Conservation (phyloP, 2,888 invertebrate species). For the Tanypteryx hageni region DNA sequence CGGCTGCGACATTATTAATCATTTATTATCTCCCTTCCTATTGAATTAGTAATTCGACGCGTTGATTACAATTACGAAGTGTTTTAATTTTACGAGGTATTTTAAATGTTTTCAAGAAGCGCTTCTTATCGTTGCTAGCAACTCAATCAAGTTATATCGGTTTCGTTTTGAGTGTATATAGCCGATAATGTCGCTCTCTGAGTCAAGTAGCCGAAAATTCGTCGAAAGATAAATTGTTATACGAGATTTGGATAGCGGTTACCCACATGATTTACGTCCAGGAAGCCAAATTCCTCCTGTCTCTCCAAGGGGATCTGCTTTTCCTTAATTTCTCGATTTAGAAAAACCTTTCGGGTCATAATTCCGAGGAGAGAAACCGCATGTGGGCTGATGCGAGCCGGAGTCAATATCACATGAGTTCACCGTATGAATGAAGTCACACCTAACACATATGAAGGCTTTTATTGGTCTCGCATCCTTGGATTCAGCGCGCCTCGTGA, state of each 20-base stretch:
- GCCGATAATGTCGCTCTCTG: background rate
- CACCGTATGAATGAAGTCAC: background rate
- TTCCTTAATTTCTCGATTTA: conserved; percentile 32
- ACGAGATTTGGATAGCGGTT: conserved; percentile 9
- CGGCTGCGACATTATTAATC: no score
- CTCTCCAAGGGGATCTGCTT: background rate
- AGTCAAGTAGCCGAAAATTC: conserved; percentile 35
- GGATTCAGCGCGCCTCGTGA: background rate
- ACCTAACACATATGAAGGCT: background rate
- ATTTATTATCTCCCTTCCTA: no score
- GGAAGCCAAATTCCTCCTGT: background rate
- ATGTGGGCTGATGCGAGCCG: background rate
- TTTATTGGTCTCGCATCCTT: background rate
- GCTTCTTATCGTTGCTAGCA: conserved; percentile 14
- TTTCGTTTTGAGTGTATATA: background rate
- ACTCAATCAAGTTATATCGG: background rate
- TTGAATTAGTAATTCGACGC: no score
- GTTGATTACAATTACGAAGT: no score
- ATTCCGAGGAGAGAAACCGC: conserved; percentile 2
- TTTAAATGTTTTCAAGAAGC: no score
- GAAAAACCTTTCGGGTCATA: background rate
- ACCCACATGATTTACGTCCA: conserved; percentile 35
- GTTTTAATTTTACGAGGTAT: no score
- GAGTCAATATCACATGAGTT: background rate
- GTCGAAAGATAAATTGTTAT: conserved; percentile 2